A percentile compares a stretch with the other conserved stretches of the same genome.
These are phyloP conservation scores for Garra rufa DNA, from an alignment of 2,113 vertebrate genomes.

Conservation along the genomic window DNA sequence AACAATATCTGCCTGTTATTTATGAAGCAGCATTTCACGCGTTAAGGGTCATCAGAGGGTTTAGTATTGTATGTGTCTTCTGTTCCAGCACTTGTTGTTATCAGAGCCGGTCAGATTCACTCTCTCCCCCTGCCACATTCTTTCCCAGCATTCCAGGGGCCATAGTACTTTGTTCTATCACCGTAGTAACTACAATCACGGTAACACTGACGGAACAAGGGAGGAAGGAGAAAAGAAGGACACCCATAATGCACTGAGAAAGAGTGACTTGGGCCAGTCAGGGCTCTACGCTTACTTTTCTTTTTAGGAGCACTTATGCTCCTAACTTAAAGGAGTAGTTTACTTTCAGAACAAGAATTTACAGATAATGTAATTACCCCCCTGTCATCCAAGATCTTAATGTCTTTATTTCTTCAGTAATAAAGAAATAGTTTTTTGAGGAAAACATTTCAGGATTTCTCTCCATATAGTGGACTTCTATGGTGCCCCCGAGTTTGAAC, in stretches of 20 bases:
- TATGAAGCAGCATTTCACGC: neutral
- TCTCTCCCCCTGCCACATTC: slow-evolving; percentile 49
- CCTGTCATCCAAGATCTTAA: too few relatives aligned
- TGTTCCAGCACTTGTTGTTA: slow-evolving; percentile 62
- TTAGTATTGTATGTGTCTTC: slow-evolving; percentile 3
- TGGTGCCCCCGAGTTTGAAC: too few relatives aligned
- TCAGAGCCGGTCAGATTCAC: slow-evolving; percentile 45
- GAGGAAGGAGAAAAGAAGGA: neutral
- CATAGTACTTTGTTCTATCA: slow-evolving; percentile 73
- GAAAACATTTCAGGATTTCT: too few relatives aligned
- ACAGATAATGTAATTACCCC: too few relatives aligned
- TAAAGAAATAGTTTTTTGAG: too few relatives aligned
- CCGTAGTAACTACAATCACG: slow-evolving; percentile 71
- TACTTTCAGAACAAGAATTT: too few relatives aligned
- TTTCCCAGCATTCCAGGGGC: slow-evolving; percentile 72
- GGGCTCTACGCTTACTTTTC: too few relatives aligned
- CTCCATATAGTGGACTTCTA: too few relatives aligned
- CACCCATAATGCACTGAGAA: neutral
- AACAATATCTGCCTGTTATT: neutral
- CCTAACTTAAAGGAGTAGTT: too few relatives aligned
- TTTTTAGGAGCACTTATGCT: too few relatives aligned
- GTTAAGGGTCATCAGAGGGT: neutral
- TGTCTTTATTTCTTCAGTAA: too few relatives aligned
- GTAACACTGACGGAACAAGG: slow-evolving; percentile 48
- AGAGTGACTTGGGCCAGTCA: neutral